Evolutionary conservation across 2,888 invertebrate genomes (phyloP), one percentile per base, ranked within the genome.

Genomic region (Clepsis dumicolana): DNA sequence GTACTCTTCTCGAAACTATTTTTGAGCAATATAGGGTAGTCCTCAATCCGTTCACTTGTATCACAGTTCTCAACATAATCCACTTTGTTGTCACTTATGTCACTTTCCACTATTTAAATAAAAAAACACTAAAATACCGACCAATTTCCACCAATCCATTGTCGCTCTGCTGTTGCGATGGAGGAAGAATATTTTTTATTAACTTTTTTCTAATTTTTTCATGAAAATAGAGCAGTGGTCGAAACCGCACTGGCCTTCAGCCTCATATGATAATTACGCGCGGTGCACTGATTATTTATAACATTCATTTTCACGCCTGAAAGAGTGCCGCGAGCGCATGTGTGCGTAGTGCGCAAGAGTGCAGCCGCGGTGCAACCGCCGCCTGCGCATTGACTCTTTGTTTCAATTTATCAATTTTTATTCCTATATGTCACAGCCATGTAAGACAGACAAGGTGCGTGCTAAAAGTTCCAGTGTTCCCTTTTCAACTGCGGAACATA

Each of bases 241-340:
- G 81, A 84, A 85, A 85, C 89, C 76, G 83, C 84, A 85, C 88
- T 85, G 84, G 86, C 84, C 86, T 86, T 86, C 86, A 83, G 86
- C 87, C 89, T 87, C 84, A 87, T 94, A 91, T 94, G 92, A 88
- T 91, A 88, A 91, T 91, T 84, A 83, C 81, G 81, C 75, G 82
- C 82, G 76, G 78, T 81, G 84, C 80, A 87, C 79, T 88, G 88
- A 85, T 82, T 86, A 93, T 94, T 93, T 94, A 94, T 94, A 94
- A 94, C 94, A 93, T 94, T 92, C 89, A 91, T 88, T 91, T 93
- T 94, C 89, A 94, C 93, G 94, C 86, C 90, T 91, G 91, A 94
- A 88, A 86, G 91, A 85, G 73, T 83, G 73, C 77, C 72, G 64
- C 71, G 65, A 64, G 67, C 72, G 70, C 70, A 67, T 77, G 80